Evolutionary conservation across 2,113 vertebrate genomes (phyloP), one percentile per base, ranked within the genome.

Genomic region (Pholis gunnellus): DNA sequence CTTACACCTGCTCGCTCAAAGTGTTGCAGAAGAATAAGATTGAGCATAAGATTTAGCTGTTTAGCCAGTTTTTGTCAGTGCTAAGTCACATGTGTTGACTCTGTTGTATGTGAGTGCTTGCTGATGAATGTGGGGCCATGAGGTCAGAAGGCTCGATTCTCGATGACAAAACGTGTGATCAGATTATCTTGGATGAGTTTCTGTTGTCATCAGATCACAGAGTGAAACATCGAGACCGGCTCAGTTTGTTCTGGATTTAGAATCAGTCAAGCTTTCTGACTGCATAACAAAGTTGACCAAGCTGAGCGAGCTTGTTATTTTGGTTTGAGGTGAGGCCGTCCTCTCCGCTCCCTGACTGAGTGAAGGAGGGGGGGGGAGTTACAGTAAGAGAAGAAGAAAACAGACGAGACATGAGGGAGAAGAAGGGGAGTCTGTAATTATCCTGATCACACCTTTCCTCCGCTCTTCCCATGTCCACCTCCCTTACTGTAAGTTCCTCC

Each of bases 351-450:
- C 7, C 40, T 36, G 38, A 9, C 9, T 5, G 10, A 27, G 10
- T 1, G 42, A 38, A 25, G 56, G 64, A 42, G 63, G 81, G 66
- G n/a, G 36, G 65, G 31, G 40, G 31, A 40, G 1, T 60, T 72
- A 70, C 60, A 15, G 69, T n/a, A 48, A 83, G 50, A 46, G 44
- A 54, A 52, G 54, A 68, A 27, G 59, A 38, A 29, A 25, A 25
- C 44, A 22, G 34, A 44, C 6, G 9, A 42, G 25, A 42, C 22
- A 10, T 10, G 38, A 36, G 11, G 46, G 10, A 48, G 60, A 60
- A 7, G 57, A 38, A 29, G 54, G 36, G 20, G 6, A 20, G 56
- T 22, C 10, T 50, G 61, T 90, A 86, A 94, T 93, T 88, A 88
- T 81, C 70, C 75, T 60, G 68, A 78, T 84, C 73, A 88, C 83